Percentiles rank a stretch among this genome's conserved stretches.
Conservation (phyloP, 2,888 invertebrate species). For the Pandemis corylana region DNA sequence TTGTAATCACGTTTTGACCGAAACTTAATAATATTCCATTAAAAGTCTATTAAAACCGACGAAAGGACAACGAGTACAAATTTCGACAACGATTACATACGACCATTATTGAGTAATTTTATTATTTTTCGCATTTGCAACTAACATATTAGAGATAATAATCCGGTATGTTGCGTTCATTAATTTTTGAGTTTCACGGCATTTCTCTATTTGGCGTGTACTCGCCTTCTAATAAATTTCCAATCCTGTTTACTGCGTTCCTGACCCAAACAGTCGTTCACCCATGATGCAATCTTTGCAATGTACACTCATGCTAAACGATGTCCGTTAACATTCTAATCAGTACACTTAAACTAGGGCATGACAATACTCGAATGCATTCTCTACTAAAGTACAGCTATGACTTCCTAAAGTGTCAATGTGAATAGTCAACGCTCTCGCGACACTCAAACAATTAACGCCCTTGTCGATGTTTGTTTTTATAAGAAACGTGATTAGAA, state of each 20-base stretch:
- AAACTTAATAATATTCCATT: too few species aligned
- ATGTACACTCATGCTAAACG: constrained; percentile 8
- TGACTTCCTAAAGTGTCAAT: constrained; percentile 20
- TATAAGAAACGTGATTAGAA: not conserved
- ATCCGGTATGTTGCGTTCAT: too few species aligned
- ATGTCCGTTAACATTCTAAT: constrained; percentile 34
- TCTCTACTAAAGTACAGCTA: constrained; percentile 25
- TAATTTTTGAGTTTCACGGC: too few species aligned
- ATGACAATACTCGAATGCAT: constrained; percentile 16
- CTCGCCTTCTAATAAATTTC: not conserved
- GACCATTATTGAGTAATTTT: too few species aligned
- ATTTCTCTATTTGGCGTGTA: not conserved
- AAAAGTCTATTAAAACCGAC: too few species aligned
- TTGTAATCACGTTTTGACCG: too few species aligned
- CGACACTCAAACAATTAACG: constrained; percentile 17
- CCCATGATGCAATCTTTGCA: constrained; percentile 19
- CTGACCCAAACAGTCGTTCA: constrained; percentile 23
- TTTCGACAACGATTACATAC: too few species aligned
- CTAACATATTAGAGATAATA: too few species aligned
- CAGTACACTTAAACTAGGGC: constrained; percentile 32
- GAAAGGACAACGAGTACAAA: too few species aligned
- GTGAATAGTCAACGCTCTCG: not conserved
- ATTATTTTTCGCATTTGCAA: too few species aligned
- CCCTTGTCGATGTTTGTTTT: constrained; percentile 1
- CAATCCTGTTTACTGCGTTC: not conserved